Conservation (phyloP, 2,888 invertebrate species). For the Brachypterus glaber region DNA sequence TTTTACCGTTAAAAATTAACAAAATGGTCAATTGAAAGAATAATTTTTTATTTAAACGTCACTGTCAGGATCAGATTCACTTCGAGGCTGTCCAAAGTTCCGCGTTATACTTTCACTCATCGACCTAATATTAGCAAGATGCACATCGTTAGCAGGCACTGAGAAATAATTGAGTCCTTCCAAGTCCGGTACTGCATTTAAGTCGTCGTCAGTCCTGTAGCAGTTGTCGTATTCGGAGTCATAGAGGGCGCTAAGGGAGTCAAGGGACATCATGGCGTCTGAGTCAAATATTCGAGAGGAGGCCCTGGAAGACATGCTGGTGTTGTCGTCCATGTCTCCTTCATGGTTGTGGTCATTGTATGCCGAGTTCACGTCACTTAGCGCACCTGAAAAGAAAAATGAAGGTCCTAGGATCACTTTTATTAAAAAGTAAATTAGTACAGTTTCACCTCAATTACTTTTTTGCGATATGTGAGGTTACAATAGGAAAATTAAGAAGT, state of each 20-base stretch:
- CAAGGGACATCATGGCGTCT: conserved; percentile 65
- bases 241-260: conserved; percentile 75
- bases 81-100: conserved; percentile 63
- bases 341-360: conserved; percentile 53
- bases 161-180: conserved; percentile 41
- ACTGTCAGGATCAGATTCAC: conserved; percentile 57
- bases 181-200: conserved; percentile 40
- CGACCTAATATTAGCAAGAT: conserved; percentile 63
- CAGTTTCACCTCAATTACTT: no score
- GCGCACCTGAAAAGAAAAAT: conserved; percentile 51
- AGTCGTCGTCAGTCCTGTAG: conserved; percentile 44
- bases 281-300: conserved; percentile 73
- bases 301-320: conserved; percentile 73
- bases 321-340: conserved; percentile 55
- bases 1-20: no score
- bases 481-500: no score
- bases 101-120: conserved; percentile 68
- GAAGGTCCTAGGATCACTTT: no score
- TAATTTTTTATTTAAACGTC: conserved; percentile 50
- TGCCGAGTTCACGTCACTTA: conserved; percentile 79
- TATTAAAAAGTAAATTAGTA: no score
- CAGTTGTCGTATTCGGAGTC: conserved; percentile 65
- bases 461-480: no score
- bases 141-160: conserved; percentile 47
- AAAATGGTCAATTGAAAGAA: no score